Conservation (phyloP, 2,797 vertebrate genomes). For the Myotis myotis region DNA sequence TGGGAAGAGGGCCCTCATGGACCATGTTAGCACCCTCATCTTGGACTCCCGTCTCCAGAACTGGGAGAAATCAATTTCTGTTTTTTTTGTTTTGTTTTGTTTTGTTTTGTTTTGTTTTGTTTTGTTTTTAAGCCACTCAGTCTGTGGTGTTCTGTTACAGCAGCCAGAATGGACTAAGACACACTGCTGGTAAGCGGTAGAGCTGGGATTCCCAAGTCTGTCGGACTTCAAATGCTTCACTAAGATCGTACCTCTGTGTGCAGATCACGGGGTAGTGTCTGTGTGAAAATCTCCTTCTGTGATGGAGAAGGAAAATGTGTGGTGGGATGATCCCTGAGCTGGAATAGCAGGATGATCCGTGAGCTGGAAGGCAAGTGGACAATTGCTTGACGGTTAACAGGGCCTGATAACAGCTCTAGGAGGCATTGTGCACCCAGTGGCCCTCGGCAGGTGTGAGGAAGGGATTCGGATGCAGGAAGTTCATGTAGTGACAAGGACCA, state of each 20-base stretch:
- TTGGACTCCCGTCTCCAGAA: not conserved
- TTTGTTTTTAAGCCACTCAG: not conserved
- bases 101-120: not conserved
- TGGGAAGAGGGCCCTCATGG: not conserved
- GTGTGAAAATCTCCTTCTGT: not conserved
- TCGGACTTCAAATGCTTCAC: not conserved
- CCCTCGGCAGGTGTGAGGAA: not conserved
- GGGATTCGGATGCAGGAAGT: not conserved
- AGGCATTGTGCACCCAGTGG: rapidly evolving
- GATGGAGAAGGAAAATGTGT: not conserved
- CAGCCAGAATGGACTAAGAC: not conserved
- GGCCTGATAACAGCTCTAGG: not conserved
- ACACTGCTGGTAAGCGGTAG: not conserved
- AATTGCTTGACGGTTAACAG: not conserved
- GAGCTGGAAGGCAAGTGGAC: not conserved
- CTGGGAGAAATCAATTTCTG: not conserved
- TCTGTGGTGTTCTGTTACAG: not conserved
- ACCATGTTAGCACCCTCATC: not conserved
- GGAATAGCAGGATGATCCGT: not conserved
- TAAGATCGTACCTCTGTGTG: not conserved
- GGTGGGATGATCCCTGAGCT: not conserved
- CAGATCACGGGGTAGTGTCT: not conserved
- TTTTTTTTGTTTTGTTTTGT: not conserved
- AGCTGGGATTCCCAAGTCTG: not conserved
- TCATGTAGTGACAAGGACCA: not conserved